These are phyloP conservation scores for Solen grandis DNA, from an alignment of 1,140 invertebrate species.

Conservation along the genomic window DNA sequence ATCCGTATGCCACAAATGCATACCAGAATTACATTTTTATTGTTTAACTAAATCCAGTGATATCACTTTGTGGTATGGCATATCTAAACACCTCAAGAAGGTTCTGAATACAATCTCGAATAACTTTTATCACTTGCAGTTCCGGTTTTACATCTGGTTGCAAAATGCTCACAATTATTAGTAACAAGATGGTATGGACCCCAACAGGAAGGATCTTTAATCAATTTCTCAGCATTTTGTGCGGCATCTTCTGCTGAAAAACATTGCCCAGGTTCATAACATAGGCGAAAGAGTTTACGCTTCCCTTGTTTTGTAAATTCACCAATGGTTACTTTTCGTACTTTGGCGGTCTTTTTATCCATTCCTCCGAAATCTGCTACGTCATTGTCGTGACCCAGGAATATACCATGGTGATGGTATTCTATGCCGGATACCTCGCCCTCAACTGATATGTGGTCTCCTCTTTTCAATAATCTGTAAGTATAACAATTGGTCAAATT, in stretches of 20 bases:
- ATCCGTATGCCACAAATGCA: no score
- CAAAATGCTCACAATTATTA: slow-evolving; percentile 51
- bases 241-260: slow-evolving; percentile 7
- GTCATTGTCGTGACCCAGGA: no score
- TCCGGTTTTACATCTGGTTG: slow-evolving; percentile 21
- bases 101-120: no score
- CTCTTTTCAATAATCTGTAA: not conserved
- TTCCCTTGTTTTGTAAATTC: slow-evolving; percentile 24
- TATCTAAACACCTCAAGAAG: no score
- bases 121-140: no score
- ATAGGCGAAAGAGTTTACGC: slow-evolving; percentile 1
- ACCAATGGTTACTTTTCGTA: not conserved
- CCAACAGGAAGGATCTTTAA: not conserved
- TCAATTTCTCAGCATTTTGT: slow-evolving; percentile 2
- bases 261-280: not conserved
- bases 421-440: not conserved
- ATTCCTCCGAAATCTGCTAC: slow-evolving; percentile 1
- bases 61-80: no score
- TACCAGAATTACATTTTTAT: no score
- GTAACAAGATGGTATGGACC: not conserved
- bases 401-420: not conserved
- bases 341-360: not conserved
- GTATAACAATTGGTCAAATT: no score
- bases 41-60: no score
- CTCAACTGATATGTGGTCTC: not conserved